These are phyloP conservation scores for Cheirogaleus medius DNA, from an alignment of 2,113 vertebrate genomes.

Conservation along the genomic window DNA sequence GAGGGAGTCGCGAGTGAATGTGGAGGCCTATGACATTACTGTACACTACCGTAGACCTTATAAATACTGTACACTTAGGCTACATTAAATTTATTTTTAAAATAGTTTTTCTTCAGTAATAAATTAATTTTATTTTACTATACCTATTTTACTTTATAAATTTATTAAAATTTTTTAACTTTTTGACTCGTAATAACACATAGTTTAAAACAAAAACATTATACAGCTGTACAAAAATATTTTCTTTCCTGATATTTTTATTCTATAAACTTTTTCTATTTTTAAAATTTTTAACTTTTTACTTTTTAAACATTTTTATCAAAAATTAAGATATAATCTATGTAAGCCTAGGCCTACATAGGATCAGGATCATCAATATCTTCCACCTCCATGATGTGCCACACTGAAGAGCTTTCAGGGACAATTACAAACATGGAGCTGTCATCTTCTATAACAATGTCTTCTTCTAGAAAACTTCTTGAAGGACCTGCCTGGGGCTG, in stretches of 20 bases:
- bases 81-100: background rate
- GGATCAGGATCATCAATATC: background rate
- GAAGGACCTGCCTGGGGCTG: background rate
- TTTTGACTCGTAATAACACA: background rate
- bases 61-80: background rate
- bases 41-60: background rate
- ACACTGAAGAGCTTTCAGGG: background rate
- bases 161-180: background rate
- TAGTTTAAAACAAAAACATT: background rate
- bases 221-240: background rate
- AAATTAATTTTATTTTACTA: background rate
- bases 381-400: background rate
- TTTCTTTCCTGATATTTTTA: background rate
- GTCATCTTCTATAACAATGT: background rate
- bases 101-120: background rate
- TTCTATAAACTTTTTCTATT: background rate
- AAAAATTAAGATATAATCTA: background rate
- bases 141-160: background rate
- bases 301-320: background rate
- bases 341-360: background rate
- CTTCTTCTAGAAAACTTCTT: background rate
- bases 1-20: background rate
- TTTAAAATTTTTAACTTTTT: background rate
- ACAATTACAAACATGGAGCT: background rate
- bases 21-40: background rate